Conservation (phyloP, 2,797 vertebrate species). For the Chrysocyon brachyurus region DNA sequence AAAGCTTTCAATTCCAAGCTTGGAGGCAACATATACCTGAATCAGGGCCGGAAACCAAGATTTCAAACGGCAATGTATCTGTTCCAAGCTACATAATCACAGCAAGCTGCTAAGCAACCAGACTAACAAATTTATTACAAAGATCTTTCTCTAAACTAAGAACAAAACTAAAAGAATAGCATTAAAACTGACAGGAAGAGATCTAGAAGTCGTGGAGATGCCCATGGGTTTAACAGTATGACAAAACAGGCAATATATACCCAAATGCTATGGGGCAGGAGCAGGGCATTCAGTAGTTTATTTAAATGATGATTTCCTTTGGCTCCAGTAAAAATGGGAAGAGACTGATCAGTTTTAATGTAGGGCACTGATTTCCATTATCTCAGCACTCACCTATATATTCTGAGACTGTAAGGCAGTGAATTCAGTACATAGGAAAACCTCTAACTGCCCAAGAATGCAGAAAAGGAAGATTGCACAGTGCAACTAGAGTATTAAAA, state of each 20-base stretch:
- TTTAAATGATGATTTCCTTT: conserved; percentile 56
- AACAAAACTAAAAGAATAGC: conserved; percentile 71
- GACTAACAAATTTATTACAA: conserved; percentile 74
- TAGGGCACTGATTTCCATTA: neutral
- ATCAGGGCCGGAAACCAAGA: conserved; percentile 52
- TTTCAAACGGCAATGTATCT: conserved; percentile 71
- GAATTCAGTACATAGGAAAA: conserved; percentile 28
- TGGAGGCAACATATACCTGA: conserved; percentile 69
- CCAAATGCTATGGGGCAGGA: neutral
- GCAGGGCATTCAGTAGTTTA: neutral
- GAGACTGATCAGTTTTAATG: conserved; percentile 24
- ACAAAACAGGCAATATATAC: conserved; percentile 53
- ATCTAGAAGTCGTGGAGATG: conserved; percentile 41
- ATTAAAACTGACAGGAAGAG: conserved; percentile 59
- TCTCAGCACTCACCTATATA: conserved; percentile 38
- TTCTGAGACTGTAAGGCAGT: neutral
- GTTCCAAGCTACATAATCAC: conserved; percentile 71
- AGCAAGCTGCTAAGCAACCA: conserved; percentile 81
- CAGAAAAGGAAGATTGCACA: conserved; percentile 26
- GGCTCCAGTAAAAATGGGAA: conserved; percentile 57
- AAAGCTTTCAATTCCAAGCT: conserved; percentile 51
- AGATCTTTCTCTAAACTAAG: conserved; percentile 73
- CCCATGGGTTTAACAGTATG: neutral
- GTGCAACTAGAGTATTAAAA: conserved; percentile 33
- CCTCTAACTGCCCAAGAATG: conserved; percentile 13